phyloP scores from a whole-genome alignment of 53 echinoderm and acorn worm species.

The Stichopus horrens region DNA sequence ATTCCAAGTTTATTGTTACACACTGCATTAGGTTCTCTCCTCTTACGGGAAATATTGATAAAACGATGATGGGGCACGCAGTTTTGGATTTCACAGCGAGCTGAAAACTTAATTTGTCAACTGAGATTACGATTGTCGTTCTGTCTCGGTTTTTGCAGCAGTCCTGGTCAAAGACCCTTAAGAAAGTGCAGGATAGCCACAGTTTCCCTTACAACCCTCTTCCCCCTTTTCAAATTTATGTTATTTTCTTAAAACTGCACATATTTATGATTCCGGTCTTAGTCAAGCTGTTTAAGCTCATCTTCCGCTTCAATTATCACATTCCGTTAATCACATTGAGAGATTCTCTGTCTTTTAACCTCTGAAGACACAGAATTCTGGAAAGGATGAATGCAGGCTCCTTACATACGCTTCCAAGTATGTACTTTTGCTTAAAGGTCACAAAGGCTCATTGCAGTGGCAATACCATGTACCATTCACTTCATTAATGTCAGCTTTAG shows the following conservation, averaged over 20 bases:
- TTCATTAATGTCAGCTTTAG: background rate
- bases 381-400: background rate
- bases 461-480: background rate
- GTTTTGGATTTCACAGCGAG: background rate
- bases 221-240: background rate
- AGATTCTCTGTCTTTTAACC: background rate
- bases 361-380: background rate
- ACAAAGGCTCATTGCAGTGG: background rate
- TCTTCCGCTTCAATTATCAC: background rate
- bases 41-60: conserved; percentile 26
- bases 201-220: background rate
- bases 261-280: background rate
- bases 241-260: background rate
- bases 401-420: background rate
- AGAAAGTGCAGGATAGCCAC: background rate
- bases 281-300: background rate
- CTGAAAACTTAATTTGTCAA: background rate
- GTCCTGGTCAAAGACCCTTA: background rate
- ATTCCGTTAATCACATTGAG: background rate
- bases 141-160: background rate
- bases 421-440: background rate
- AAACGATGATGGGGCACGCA: background rate
- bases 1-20: conserved; percentile 21
- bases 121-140: background rate
- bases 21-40: conserved; percentile 18